Conservation (phyloP, 2,797 vertebrate species). For the Pygocentrus nattereri region DNA sequence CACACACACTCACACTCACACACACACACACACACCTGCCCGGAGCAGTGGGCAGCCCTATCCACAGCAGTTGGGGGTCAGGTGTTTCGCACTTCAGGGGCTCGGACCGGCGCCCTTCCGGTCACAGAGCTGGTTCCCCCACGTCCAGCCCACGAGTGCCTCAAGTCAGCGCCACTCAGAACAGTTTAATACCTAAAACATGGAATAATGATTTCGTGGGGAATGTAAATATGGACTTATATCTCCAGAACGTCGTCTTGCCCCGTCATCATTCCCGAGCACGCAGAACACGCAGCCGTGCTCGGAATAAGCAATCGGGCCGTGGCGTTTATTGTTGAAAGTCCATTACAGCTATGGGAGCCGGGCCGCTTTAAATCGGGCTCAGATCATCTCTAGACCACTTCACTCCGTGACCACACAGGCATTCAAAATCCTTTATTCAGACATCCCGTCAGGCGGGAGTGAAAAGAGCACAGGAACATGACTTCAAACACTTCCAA, state of each 20-base stretch:
- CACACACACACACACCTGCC: too few relatives aligned
- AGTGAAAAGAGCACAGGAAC: conserved; percentile 16
- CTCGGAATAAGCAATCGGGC: neutral
- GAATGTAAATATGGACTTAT: neutral
- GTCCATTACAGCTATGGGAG: conserved; percentile 66
- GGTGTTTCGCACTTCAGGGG: too few relatives aligned
- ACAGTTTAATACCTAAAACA: neutral
- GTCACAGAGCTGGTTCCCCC: too few relatives aligned
- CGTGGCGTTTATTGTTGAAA: conserved; percentile 35
- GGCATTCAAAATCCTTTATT: conserved; percentile 68
- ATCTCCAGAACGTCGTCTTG: too few relatives aligned
- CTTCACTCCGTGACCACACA: conserved; percentile 66
- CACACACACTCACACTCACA: too few relatives aligned
- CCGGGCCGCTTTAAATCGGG: conserved; percentile 74
- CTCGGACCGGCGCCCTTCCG: too few relatives aligned
- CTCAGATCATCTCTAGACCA: conserved; percentile 67
- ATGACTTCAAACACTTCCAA: conserved; percentile 17
- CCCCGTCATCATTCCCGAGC: neutral
- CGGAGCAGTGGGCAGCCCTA: too few relatives aligned
- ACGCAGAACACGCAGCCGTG: neutral
- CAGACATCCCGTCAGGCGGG: conserved; percentile 43
- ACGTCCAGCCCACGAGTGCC: too few relatives aligned
- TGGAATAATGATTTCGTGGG: neutral
- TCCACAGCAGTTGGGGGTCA: too few relatives aligned
- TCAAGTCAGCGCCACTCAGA: too few relatives aligned